These are phyloP conservation scores for Nezara viridula DNA, from an alignment of 2,888 invertebrate genomes.

Conservation along the genomic window DNA sequence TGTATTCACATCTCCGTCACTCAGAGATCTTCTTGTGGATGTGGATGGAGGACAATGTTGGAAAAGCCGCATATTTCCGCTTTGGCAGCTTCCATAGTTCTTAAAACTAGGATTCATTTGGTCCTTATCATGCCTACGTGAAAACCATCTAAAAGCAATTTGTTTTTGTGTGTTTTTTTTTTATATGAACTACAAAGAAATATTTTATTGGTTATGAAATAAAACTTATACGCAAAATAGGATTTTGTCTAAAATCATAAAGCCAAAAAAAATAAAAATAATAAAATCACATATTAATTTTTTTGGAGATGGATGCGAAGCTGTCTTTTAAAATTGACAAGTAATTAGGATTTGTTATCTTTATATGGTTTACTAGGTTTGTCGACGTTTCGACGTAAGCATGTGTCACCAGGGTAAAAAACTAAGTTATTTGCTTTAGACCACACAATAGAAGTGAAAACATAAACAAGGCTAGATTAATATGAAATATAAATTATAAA, in stretches of 20 bases:
- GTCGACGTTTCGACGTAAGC: no score
- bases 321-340: not conserved
- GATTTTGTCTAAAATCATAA: no score
- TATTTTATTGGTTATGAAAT: not conserved
- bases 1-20: not conserved
- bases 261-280: no score
- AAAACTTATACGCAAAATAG: not conserved
- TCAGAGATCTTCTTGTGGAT: not conserved
- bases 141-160: constrained; percentile 38
- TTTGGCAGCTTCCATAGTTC: not conserved
- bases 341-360: no score
- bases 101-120: not conserved
- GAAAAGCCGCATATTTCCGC: not conserved
- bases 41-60: not conserved
- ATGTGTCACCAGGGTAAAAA: no score
- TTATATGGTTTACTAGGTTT: no score
- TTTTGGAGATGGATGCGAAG: not conserved
- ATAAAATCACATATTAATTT: no score
- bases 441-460: no score
- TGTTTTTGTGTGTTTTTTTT: not conserved
- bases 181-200: not conserved
- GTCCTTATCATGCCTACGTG: not conserved
- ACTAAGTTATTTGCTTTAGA: no score
- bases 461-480: no score
- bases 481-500: no score